These are phyloP conservation scores for Boloria euphrosyne DNA, from an alignment of 2,888 invertebrate genomes.

Conservation along the genomic window DNA sequence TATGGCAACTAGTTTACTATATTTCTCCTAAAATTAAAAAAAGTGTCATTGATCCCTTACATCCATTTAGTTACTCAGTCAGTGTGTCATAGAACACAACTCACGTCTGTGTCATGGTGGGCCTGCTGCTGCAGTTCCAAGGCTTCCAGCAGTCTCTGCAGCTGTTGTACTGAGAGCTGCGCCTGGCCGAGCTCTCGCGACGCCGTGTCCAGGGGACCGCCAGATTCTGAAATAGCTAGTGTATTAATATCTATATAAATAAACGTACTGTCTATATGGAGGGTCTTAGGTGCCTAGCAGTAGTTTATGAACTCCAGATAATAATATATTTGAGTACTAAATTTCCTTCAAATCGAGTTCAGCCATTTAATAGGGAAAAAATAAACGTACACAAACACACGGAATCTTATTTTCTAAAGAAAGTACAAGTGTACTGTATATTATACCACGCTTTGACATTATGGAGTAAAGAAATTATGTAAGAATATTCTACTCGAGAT, in stretches of 20 bases:
- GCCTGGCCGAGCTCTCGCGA: slow-evolving; percentile 85
- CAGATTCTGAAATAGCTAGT: slow-evolving; percentile 73
- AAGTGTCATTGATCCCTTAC: not conserved
- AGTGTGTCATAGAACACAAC: slow-evolving; percentile 39
- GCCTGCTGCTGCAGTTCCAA: slow-evolving; percentile 72
- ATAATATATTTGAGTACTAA: not conserved
- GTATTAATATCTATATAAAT: not conserved
- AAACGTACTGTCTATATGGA: not conserved
- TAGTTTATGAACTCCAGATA: too few relatives aligned
- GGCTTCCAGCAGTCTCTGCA: slow-evolving; percentile 84
- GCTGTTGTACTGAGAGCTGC: slow-evolving; percentile 86
- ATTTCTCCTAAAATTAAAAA: too few relatives aligned
- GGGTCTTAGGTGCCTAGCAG: too few relatives aligned
- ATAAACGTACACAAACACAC: too few relatives aligned
- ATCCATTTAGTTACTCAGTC: not conserved
- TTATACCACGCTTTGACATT: not conserved
- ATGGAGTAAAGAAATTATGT: not conserved
- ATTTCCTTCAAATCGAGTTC: too few relatives aligned
- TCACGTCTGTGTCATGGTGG: slow-evolving; percentile 80
- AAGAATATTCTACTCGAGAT: not conserved
- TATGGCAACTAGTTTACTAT: too few relatives aligned
- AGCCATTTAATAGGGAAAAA: too few relatives aligned
- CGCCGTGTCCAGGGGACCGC: slow-evolving; percentile 83
- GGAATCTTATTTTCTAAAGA: too few relatives aligned
- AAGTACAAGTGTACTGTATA: too few relatives aligned